Base-by-base conservation (phyloP, 2,888 invertebrate genomes). In the Tipula lateralis region DNA sequence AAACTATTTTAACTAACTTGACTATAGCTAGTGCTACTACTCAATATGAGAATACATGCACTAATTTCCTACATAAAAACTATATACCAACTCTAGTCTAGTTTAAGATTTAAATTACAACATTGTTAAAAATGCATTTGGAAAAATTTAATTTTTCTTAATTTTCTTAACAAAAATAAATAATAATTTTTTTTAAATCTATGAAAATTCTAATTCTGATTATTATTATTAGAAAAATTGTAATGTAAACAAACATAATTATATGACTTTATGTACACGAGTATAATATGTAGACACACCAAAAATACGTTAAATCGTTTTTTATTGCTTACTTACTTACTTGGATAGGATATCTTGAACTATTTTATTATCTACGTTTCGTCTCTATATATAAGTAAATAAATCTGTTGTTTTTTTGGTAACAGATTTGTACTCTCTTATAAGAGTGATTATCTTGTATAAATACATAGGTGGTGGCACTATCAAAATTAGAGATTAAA, bases 161-260 rank as follows among this genome's bases (percentile, higher is more conserved):
- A 66, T 66, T 66, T 66, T 66, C 66, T 66, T 66, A 66, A 66
- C 4, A 66, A 66, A 66, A 66, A 66, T 66, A 66, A 66, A 66
- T 66, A 66, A 66, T 66, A 66, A 66, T 66, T 66, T n/a, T n/a
- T n/a, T n/a, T 24, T 66, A 24, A 66, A 66, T 66, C 6, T 66
- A 66, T 66, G 24, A 66, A 66, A 66, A 66, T 66, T 66, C 66
- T 66, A 66, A 66, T 66, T 24, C 66, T 66, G 66, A 66, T 66
- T 66, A 66, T 66, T 66, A 66, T 66, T 66, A 66, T 19, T 66
- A 66, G 66, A 50, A 50, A 16, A 66, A 66, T 66, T 66, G 66
- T 66, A 66, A 19, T 66, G 66, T 66, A 66, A 66, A 66, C 66
- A 66, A 66, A 66, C 66, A 66, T 66, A n/a, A n/a, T 9, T 16